Evolutionary conservation across 2,113 vertebrate species (phyloP).

Genomic region (Eretmochelys imbricata): DNA sequence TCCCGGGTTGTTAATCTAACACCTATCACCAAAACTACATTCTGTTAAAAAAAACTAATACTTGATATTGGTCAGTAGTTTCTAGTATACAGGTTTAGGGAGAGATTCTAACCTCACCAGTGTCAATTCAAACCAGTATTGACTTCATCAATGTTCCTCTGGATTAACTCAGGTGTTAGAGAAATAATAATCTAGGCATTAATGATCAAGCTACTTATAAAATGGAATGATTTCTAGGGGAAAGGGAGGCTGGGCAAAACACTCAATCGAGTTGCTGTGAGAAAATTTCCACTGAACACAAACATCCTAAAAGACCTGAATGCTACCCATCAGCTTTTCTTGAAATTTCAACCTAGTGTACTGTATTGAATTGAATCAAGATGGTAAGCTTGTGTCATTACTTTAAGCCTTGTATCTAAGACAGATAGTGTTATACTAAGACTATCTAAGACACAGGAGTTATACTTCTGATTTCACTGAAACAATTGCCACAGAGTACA

Average conservation of each 20-base stretch:
- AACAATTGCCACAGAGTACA: fast-evolving
- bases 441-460: background rate
- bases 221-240: background rate
- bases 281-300: background rate
- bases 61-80: background rate
- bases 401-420: background rate
- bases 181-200: background rate
- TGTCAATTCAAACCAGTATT: background rate
- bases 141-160: background rate
- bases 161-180: background rate
- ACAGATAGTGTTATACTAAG: background rate
- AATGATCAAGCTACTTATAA: background rate
- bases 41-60: background rate
- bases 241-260: background rate
- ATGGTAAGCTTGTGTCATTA: background rate
- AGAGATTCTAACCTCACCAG: background rate
- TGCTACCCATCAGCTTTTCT: background rate
- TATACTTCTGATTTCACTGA: background rate
- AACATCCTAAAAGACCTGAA: background rate
- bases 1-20: background rate
- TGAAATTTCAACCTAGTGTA: background rate
- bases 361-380: background rate
- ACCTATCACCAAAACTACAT: background rate
- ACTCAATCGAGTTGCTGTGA: background rate
- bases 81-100: background rate